A percentile compares a stretch with the other conserved stretches of the same genome.
phyloP scores from a whole-genome alignment of 2,888 invertebrate species.

The Alsophila aescularia region DNA sequence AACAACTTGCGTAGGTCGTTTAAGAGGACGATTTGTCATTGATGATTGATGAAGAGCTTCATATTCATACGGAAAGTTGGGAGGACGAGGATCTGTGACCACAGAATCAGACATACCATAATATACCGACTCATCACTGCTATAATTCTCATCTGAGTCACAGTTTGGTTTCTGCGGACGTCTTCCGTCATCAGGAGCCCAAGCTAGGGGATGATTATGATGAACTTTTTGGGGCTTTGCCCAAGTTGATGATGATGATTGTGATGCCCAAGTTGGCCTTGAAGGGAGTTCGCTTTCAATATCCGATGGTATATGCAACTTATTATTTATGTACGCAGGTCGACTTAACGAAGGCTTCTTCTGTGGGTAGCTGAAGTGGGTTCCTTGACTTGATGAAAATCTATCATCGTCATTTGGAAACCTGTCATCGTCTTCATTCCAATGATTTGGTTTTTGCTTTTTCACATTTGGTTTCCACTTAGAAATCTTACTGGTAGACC shows the following conservation, averaged over 20 bases:
- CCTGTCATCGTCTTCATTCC: slow-evolving; percentile 70
- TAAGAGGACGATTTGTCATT: slow-evolving; percentile 62
- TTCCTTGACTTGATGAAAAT: slow-evolving; percentile 53
- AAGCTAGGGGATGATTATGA: slow-evolving; percentile 57
- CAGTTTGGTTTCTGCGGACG: slow-evolving; percentile 75
- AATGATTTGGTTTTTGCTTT: slow-evolving; percentile 77
- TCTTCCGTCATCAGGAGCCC: slow-evolving; percentile 73
- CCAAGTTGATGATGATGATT: slow-evolving; percentile 22
- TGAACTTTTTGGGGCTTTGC: slow-evolving; percentile 58
- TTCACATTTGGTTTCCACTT: slow-evolving; percentile 90
- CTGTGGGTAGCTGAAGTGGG: slow-evolving; percentile 60
- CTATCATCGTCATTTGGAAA: slow-evolving; percentile 49
- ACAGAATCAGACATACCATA: slow-evolving; percentile 75
- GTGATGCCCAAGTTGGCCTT: slow-evolving; percentile 54
- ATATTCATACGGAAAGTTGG: slow-evolving; percentile 78
- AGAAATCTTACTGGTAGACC: slow-evolving; percentile 91
- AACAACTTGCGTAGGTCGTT: slow-evolving; percentile 76
- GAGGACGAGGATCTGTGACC: slow-evolving; percentile 78
- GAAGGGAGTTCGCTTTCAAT: slow-evolving; percentile 72
- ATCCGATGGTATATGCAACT: slow-evolving; percentile 62
- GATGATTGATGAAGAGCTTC: slow-evolving; percentile 70
- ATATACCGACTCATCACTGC: slow-evolving; percentile 62
- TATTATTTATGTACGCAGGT: slow-evolving; percentile 73
- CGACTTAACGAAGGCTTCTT: slow-evolving; percentile 65
- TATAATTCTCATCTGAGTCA: slow-evolving; percentile 64